Conservation (phyloP, 2,113 vertebrate species). For the Puffinus mauretanicus region DNA sequence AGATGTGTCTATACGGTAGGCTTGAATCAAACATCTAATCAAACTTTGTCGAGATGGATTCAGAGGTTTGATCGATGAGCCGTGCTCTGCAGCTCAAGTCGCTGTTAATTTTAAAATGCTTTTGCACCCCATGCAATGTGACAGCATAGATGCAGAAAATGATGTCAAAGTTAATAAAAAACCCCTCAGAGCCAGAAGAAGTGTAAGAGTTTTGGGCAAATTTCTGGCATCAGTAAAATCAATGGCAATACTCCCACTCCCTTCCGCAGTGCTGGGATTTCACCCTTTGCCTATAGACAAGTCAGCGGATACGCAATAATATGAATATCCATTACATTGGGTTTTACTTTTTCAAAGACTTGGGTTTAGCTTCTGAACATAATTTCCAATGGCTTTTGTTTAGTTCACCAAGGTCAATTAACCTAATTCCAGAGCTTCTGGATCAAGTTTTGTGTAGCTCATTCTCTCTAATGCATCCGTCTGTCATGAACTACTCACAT, state of each 20-base stretch:
- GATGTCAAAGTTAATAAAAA: neutral
- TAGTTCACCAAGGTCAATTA: constrained; percentile 29
- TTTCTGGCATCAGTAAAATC: neutral
- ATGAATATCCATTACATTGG: neutral
- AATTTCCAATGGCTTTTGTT: constrained; percentile 31
- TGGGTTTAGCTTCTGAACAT: neutral
- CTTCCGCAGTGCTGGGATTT: neutral
- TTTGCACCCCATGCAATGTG: neutral
- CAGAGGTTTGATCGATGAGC: neutral
- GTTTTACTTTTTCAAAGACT: neutral
- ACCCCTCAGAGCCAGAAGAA: neutral
- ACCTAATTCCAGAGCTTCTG: constrained; percentile 19
- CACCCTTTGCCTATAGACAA: neutral
- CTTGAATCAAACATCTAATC: neutral
- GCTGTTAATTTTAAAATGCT: neutral
- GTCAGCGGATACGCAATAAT: accelerated
- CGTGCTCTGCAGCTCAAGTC: neutral
- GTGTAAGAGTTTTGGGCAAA: neutral
- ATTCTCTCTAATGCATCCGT: constrained; percentile 10
- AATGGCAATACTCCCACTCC: neutral
- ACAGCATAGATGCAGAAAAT: neutral
- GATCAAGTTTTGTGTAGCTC: neutral
- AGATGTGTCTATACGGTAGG: neutral
- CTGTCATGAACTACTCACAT: neutral
- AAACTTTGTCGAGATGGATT: neutral